Conservation (phyloP, 35 echinoderm and acorn worm species). For the Patiria miniata region DNA sequence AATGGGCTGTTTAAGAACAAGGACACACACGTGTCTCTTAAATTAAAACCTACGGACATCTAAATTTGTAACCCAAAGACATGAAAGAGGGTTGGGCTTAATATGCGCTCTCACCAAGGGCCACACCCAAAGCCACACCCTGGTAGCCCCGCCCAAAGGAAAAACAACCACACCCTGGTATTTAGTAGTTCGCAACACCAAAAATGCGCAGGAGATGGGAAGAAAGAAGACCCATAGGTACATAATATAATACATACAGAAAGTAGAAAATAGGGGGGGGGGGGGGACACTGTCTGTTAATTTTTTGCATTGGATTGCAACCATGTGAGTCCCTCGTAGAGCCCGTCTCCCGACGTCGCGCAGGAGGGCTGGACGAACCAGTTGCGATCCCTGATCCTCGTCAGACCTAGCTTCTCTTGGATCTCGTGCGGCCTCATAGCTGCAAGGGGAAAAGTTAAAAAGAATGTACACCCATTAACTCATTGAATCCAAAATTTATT, state of each 20-base stretch:
- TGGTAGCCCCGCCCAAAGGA: too few relatives aligned
- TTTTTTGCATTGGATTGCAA: conserved; percentile 91
- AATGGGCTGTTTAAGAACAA: too few relatives aligned
- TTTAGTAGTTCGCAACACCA: not conserved
- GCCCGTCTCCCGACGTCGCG: conserved; percentile 93
- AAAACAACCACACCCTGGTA: not conserved
- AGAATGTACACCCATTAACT: not conserved
- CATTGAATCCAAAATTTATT: not conserved
- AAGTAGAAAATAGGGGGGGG: conserved; percentile 31
- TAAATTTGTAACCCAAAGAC: too few relatives aligned
- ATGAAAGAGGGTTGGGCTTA: too few relatives aligned
- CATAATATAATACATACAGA: conserved; percentile 4
- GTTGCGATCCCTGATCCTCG: conserved; percentile 91
- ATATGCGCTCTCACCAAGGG: too few relatives aligned
- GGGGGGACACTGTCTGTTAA: conserved; percentile 41
- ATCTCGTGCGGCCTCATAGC: conserved; percentile 99
- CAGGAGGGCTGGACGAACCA: conserved; percentile 99
- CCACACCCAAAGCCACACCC: too few relatives aligned
- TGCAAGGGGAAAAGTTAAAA: conserved; percentile 33
- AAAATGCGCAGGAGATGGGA: not conserved
- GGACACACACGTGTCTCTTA: too few relatives aligned
- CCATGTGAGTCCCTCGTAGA: conserved; percentile 95
- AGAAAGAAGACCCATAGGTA: not conserved
- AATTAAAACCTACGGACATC: too few relatives aligned
- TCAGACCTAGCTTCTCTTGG: conserved; percentile 92